A percentile compares a stretch with the other conserved stretches of the same genome.
phyloP scores from a whole-genome alignment of 2,113 vertebrate genomes.

The Pedetes capensis region DNA sequence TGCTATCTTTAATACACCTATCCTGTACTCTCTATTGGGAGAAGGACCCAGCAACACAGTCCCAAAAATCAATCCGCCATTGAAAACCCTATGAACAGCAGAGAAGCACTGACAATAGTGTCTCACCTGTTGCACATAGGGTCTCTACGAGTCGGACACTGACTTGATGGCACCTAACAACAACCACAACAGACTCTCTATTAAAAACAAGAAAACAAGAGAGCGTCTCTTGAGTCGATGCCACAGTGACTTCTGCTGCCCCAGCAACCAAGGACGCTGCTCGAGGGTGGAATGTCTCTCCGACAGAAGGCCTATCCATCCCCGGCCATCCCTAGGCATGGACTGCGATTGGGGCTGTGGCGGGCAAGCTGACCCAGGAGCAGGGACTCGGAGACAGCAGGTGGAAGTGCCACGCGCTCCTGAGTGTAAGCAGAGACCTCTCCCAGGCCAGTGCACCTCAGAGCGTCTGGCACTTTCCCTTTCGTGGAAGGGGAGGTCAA shows the following conservation, averaged over 20 bases:
- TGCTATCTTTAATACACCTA: no score
- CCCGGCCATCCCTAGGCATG: neutral
- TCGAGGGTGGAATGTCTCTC: neutral
- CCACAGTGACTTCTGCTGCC: neutral
- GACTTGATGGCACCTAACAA: no score
- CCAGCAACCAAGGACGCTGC: neutral
- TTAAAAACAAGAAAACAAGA: no score
- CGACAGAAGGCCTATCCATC: neutral
- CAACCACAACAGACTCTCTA: no score
- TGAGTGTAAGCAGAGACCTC: accelerated
- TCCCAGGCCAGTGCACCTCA: neutral
- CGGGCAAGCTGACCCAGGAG: neutral
- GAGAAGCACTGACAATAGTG: no score
- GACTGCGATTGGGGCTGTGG: neutral
- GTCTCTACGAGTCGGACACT: no score
- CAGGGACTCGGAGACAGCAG: neutral
- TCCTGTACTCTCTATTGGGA: no score
- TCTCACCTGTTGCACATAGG: no score
- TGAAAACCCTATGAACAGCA: no score
- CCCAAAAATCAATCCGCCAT: no score
- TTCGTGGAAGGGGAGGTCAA: no score
- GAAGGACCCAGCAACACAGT: no score
- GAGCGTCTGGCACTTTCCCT: neutral
- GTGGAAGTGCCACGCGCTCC: accelerated
- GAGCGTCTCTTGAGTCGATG: accelerated